Conservation (phyloP, 2,113 vertebrate genomes). For the Taxidea taxus region DNA sequence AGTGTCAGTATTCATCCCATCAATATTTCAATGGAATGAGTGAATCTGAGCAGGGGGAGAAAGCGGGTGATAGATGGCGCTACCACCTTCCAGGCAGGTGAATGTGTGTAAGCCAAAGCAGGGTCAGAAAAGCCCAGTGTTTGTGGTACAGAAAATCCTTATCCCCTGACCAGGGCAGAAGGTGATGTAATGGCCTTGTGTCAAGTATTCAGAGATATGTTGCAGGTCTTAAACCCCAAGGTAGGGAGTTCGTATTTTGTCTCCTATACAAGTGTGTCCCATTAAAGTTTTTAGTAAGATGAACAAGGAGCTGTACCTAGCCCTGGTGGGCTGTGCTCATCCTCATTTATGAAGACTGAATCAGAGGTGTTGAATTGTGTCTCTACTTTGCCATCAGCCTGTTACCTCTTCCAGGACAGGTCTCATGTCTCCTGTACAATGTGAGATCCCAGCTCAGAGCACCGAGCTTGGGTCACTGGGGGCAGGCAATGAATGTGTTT, state of each 20-base stretch:
- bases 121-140: background rate
- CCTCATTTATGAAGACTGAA: too few species aligned
- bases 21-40: background rate
- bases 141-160: background rate
- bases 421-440: background rate
- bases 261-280: background rate
- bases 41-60: background rate
- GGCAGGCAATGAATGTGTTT: background rate
- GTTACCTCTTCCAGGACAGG: background rate
- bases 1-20: fast-evolving
- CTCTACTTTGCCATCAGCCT: background rate
- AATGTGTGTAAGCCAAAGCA: background rate
- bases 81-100: fast-evolving
- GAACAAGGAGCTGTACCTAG: background rate
- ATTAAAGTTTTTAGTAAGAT: background rate
- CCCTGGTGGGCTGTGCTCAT: too few species aligned
- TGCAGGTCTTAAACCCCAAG: background rate
- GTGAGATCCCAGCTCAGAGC: background rate
- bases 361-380: background rate
- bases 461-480: background rate
- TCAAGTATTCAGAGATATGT: background rate
- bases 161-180: background rate
- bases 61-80: background rate
- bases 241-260: background rate
- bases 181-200: too few species aligned